phyloP scores from a whole-genome alignment of 2,797 vertebrate species.

The Typhlichthys subterraneus region DNA sequence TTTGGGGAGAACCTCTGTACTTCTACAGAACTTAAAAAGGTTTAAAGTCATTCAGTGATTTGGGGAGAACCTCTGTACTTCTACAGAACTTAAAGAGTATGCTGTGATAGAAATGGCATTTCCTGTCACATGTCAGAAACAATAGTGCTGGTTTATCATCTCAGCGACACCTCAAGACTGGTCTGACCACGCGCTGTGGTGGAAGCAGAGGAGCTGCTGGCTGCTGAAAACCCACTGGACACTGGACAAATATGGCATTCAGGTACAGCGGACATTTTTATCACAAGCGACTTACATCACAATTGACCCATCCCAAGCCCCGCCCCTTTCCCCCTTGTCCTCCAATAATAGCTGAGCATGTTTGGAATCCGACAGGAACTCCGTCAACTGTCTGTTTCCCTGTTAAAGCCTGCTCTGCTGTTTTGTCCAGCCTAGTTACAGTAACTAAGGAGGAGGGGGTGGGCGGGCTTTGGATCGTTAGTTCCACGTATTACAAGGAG shows the following conservation, averaged over 20 bases:
- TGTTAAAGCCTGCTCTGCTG: too few species aligned
- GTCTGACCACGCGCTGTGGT: slow-evolving; percentile 98
- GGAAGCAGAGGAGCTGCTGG: slow-evolving; percentile 94
- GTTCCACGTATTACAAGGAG: too few species aligned
- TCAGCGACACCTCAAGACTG: slow-evolving; percentile 89
- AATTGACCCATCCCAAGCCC: too few species aligned
- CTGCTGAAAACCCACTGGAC: slow-evolving; percentile 98
- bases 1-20: background rate
- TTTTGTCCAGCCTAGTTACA: too few species aligned
- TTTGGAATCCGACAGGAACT: too few species aligned
- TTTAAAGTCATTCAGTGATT: slow-evolving; percentile 10
- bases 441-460: too few species aligned
- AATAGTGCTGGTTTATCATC: slow-evolving; percentile 5
- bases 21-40: background rate
- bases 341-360: too few species aligned
- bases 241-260: slow-evolving; percentile 92
- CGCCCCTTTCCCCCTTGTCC: too few species aligned
- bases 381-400: too few species aligned
- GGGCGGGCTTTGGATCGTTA: too few species aligned
- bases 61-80: background rate
- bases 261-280: slow-evolving; percentile 47
- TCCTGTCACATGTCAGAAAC: background rate
- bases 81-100: background rate
- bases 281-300: too few species aligned
- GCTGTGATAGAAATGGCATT: background rate